Conservation (phyloP, 2,888 invertebrate species). For the Microctonus aethiopoides region DNA sequence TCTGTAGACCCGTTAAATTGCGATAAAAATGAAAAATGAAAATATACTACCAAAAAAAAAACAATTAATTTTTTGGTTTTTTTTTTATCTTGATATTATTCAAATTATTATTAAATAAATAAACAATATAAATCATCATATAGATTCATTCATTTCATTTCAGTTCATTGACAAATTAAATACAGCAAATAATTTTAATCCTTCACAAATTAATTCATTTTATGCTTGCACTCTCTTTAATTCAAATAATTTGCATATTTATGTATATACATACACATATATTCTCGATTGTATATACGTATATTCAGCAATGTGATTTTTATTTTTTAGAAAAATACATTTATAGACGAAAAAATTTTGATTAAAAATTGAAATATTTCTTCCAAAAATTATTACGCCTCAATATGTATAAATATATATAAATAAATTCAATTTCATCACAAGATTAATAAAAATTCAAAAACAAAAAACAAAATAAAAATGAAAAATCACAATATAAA, state of each 20-base stretch:
- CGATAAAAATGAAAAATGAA: constrained; percentile 4
- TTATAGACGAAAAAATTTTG: constrained; percentile 11
- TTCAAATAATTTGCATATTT: neutral
- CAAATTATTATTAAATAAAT: too few relatives aligned
- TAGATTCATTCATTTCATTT: too few relatives aligned
- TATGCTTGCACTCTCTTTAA: too few relatives aligned
- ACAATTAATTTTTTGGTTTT: neutral
- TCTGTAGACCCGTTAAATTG: constrained; percentile 12
- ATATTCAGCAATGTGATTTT: neutral
- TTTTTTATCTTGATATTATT: too few relatives aligned
- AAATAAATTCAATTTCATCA: neutral
- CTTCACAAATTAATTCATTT: too few relatives aligned
- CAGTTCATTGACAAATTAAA: too few relatives aligned
- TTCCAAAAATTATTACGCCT: neutral
- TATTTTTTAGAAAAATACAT: constrained; percentile 33
- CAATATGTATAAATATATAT: too few relatives aligned
- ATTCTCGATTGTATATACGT: neutral
- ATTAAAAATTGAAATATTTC: neutral
- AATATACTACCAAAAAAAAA: neutral
- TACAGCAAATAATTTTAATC: too few relatives aligned
- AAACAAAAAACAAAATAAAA: neutral
- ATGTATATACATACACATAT: too few relatives aligned
- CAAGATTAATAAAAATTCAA: neutral
- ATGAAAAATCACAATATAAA: neutral
- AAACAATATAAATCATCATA: too few relatives aligned